Evolutionary conservation across 1,140 invertebrate species (phyloP).

Genomic region (Magallana gigas): DNA sequence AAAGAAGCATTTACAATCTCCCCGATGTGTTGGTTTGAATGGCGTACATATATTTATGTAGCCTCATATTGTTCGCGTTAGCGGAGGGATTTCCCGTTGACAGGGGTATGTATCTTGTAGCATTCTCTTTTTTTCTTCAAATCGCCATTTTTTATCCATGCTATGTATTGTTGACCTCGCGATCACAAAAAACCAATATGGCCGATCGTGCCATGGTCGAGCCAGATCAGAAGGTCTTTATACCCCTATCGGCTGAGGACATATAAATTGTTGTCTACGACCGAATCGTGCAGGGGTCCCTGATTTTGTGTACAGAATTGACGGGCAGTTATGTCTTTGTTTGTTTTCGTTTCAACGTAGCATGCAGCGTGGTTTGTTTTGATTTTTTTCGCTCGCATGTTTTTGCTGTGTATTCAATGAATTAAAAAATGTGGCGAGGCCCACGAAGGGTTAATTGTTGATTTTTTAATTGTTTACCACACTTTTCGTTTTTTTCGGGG

Average conservation of each 20-base stretch:
- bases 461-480: neutral
- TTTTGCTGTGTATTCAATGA: constrained; percentile 38
- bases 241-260: neutral
- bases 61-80: constrained; percentile 8
- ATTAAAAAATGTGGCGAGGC: constrained; percentile 27
- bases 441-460: neutral
- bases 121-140: neutral
- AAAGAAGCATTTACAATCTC: neutral
- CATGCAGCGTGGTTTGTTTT: constrained; percentile 10
- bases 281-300: too few relatives aligned
- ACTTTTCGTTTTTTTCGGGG: neutral
- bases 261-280: too few relatives aligned
- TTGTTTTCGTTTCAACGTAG: neutral
- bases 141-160: constrained; percentile 30
- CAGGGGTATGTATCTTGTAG: neutral
- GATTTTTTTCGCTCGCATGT: constrained; percentile 30
- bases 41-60: constrained; percentile 22
- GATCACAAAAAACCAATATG: constrained; percentile 34
- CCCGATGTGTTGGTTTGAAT: constrained; percentile 13
- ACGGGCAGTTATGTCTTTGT: neutral
- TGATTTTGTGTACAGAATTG: neutral
- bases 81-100: neutral
- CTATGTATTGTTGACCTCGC: constrained; percentile 20
- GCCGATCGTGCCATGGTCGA: constrained; percentile 1
- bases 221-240: neutral